A percentile compares a stretch with the other conserved stretches of the same genome.
Conservation (phyloP, 30 jellyfish, hydroid and myxozoan species). For the Aurelia aurita region DNA sequence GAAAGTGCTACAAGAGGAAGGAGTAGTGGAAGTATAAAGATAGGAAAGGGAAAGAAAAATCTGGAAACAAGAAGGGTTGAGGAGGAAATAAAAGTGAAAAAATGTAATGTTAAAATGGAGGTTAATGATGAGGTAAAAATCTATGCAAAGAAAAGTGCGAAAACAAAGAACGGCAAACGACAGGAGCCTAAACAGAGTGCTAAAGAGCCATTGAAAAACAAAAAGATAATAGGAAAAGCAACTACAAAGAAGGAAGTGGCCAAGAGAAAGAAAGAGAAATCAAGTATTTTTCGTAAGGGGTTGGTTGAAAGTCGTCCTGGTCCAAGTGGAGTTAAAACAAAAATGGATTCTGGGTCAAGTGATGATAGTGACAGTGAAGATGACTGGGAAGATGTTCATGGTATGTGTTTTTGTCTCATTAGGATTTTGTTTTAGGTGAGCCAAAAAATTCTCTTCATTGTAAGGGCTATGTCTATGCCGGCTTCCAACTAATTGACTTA, state of each 20-base stretch:
- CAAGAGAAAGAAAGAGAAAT: background rate
- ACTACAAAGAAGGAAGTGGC: background rate
- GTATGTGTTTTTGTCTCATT: constrained; percentile 23
- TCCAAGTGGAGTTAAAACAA: background rate
- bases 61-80: background rate
- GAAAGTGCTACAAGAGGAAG: background rate
- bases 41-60: background rate
- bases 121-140: background rate
- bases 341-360: constrained; percentile 13
- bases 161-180: constrained; percentile 5
- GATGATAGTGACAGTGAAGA: constrained; percentile 70
- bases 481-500: too few species aligned
- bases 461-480: background rate
- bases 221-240: background rate
- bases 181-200: too few species aligned
- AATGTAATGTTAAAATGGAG: background rate
- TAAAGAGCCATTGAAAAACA: background rate
- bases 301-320: constrained; percentile 17
- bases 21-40: background rate
- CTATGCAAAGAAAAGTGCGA: background rate
- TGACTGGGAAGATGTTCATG: constrained; percentile 96
- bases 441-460: background rate
- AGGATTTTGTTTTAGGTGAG: background rate
- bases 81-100: background rate
- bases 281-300: background rate